phyloP scores from a whole-genome alignment of 2,888 invertebrate genomes.

The Biston stratarius region DNA sequence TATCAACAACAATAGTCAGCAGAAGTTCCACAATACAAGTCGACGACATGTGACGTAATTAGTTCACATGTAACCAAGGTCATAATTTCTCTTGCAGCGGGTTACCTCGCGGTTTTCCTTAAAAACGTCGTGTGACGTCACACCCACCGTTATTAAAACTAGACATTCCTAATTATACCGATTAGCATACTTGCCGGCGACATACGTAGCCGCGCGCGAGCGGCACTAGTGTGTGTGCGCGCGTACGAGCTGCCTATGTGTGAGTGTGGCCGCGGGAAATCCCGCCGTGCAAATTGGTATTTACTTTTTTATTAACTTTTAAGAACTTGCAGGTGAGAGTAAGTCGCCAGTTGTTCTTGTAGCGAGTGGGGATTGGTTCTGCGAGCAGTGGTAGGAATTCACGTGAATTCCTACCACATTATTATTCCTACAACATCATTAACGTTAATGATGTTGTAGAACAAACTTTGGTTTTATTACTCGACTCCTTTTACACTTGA shows the following conservation, averaged over 20 bases:
- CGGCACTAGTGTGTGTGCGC: slow-evolving; percentile 36
- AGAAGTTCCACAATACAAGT: slow-evolving; percentile 11
- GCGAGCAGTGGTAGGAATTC: neutral
- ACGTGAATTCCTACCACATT: too few relatives aligned
- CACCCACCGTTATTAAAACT: slow-evolving; percentile 52
- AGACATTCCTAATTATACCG: slow-evolving; percentile 52
- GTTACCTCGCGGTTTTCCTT: slow-evolving; percentile 42
- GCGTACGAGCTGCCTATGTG: slow-evolving; percentile 42
- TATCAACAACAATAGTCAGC: neutral
- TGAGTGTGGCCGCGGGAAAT: slow-evolving; percentile 63
- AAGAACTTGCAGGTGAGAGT: slow-evolving; percentile 47
- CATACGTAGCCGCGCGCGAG: slow-evolving; percentile 38
- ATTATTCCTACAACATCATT: too few relatives aligned
- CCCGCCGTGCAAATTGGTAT: slow-evolving; percentile 65
- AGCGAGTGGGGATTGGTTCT: neutral
- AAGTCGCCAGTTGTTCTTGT: slow-evolving; percentile 28
- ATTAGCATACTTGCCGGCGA: slow-evolving; percentile 53
- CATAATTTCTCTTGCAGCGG: slow-evolving; percentile 31
- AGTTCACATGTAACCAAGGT: slow-evolving; percentile 36
- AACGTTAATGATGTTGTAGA: neutral
- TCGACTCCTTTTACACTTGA: too few relatives aligned
- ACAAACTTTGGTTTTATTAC: neutral
- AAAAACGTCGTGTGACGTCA: slow-evolving; percentile 40
- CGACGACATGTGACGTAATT: slow-evolving; percentile 26
- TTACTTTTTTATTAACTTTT: slow-evolving; percentile 49